phyloP scores from a whole-genome alignment of 2,113 vertebrate genomes.

The Cisticola juncidis region DNA sequence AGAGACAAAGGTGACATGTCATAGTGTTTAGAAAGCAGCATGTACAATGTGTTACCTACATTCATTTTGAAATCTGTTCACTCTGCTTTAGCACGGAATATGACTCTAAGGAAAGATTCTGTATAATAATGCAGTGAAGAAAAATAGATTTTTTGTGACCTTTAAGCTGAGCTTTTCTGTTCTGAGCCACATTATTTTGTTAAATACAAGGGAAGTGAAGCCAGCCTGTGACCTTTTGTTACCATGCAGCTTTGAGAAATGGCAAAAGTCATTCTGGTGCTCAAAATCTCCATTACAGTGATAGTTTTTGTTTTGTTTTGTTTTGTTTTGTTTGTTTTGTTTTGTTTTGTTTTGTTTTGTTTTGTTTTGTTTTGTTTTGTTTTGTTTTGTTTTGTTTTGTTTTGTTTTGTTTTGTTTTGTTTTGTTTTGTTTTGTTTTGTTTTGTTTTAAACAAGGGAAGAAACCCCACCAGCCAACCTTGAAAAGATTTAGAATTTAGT shows the following conservation, averaged over 20 bases:
- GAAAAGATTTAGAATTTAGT: not conserved
- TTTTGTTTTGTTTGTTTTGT: not conserved
- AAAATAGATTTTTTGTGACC: constrained; percentile 73
- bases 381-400: not conserved
- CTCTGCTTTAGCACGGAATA: not conserved
- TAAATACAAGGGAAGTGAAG: constrained; percentile 56
- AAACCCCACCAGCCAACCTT: not conserved
- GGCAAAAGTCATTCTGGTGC: constrained; percentile 44
- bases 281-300: constrained; percentile 56
- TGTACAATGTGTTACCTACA: not conserved
- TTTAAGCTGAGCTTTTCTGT: constrained; percentile 72
- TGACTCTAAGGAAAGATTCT: constrained; percentile 56
- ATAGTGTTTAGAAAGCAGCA: not conserved
- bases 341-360: not conserved
- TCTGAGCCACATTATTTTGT: constrained; percentile 65
- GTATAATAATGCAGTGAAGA: constrained; percentile 57
- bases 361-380: not conserved
- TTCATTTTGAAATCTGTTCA: not conserved
- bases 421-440: not conserved
- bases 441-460: not conserved
- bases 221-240: constrained; percentile 73
- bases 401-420: not conserved
- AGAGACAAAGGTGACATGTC: not conserved
- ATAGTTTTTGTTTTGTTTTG: not conserved
- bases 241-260: constrained; percentile 64